Evolutionary conservation across 30 jellyfish, hydroid and myxozoan species (phyloP).

Genomic region (Pelagia noctiluca): DNA sequence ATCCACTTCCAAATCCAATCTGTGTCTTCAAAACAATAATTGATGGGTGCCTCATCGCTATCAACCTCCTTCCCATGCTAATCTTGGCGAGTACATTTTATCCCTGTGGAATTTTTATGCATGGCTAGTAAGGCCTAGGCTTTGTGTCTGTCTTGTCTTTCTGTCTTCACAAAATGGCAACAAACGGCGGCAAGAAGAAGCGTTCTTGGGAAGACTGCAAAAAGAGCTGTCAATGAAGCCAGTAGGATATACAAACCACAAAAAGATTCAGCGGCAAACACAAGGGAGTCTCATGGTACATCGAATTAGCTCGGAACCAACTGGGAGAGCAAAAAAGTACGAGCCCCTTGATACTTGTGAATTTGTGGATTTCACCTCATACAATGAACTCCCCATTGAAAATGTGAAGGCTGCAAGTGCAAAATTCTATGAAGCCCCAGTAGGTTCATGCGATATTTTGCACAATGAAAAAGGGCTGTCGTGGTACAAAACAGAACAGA

Average conservation of each 20-base stretch:
- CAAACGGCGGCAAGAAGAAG: neutral
- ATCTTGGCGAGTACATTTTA: neutral
- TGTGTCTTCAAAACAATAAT: neutral
- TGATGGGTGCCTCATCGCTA: slow-evolving; percentile 4
- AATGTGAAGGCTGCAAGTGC: slow-evolving; percentile 53
- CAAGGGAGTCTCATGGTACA: slow-evolving; percentile 36
- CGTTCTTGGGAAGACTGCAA: neutral
- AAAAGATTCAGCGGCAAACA: neutral
- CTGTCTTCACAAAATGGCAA: slow-evolving; percentile 10
- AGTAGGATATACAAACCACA: slow-evolving; percentile 3
- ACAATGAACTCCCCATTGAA: slow-evolving; percentile 11
- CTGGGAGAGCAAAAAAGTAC: slow-evolving; percentile 19
- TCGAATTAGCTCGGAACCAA: slow-evolving; percentile 35
- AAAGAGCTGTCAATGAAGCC: slow-evolving; percentile 6
- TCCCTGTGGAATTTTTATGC: neutral
- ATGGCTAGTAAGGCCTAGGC: neutral
- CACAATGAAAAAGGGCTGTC: slow-evolving; percentile 59
- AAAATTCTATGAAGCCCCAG: slow-evolving; percentile 28
- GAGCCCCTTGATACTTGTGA: slow-evolving; percentile 57
- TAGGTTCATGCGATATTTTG: slow-evolving; percentile 70
- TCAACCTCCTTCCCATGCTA: slow-evolving; percentile 3
- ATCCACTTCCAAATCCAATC: neutral
- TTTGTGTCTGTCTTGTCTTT: neutral
- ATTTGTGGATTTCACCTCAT: slow-evolving; percentile 51
- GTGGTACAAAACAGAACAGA: slow-evolving; percentile 40